Evolutionary conservation across 2,113 vertebrate species (phyloP).

Genomic region (Cervus canadensis): DNA sequence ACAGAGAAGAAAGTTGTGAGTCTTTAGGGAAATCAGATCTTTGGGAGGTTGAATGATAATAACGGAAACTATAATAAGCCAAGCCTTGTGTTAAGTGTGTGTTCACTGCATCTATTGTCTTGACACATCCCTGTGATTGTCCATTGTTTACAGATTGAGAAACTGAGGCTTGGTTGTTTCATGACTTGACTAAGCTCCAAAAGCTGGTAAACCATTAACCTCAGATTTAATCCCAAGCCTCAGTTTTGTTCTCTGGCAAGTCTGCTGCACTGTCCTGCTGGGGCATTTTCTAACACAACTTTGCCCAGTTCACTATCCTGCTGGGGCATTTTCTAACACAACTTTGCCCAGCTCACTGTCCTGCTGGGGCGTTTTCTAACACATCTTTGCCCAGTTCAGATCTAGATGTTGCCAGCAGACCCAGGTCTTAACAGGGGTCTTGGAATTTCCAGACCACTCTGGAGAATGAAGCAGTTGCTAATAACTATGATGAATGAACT

Average conservation of each 20-base stretch:
- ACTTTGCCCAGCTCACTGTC: not conserved
- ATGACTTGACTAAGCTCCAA: not conserved
- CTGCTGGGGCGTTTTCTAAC: not conserved
- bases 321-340: not conserved
- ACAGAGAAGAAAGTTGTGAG: not conserved
- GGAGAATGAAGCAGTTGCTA: not conserved
- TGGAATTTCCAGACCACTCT: not conserved
- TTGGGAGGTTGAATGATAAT: not conserved
- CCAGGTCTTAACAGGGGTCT: not conserved
- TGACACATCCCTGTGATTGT: not conserved
- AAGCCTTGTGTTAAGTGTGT: not conserved
- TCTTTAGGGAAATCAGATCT: constrained; percentile 24
- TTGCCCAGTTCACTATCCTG: not conserved
- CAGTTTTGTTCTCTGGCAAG: not conserved
- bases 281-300: not conserved
- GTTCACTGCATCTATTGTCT: not conserved
- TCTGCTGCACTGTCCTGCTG: not conserved
- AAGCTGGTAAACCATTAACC: not conserved
- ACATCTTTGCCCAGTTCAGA: not conserved
- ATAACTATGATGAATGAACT: not conserved
- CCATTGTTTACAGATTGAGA: not conserved
- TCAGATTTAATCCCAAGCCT: not conserved
- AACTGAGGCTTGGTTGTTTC: not conserved
- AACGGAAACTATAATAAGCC: not conserved
- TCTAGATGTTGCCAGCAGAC: not conserved